Evolutionary conservation across 2,888 invertebrate genomes (phyloP).

Genomic region (Torymus auratus): DNA sequence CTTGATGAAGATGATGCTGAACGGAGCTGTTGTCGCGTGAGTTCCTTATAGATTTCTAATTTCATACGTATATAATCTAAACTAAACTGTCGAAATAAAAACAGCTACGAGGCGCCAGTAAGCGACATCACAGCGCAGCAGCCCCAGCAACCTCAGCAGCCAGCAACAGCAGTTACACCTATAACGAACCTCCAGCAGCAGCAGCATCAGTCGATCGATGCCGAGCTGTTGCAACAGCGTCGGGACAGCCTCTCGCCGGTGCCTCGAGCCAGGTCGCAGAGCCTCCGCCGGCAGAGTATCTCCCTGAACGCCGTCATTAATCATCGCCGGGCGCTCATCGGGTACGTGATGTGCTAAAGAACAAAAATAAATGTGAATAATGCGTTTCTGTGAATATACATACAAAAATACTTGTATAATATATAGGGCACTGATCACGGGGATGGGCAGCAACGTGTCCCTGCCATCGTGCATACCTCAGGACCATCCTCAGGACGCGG

Average conservation of each 20-base stretch:
- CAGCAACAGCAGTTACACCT: slow-evolving; percentile 24
- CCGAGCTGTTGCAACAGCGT: slow-evolving; percentile 58
- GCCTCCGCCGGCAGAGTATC: slow-evolving; percentile 70
- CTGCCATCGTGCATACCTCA: slow-evolving; percentile 70
- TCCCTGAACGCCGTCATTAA: slow-evolving; percentile 71
- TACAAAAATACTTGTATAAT: no score
- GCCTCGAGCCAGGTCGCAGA: slow-evolving; percentile 65
- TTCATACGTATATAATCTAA: no score
- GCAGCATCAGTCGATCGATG: slow-evolving; percentile 63
- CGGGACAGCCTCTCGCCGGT: slow-evolving; percentile 60
- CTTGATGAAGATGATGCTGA: no score
- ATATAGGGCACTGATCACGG: slow-evolving; percentile 68
- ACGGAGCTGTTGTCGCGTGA: no score
- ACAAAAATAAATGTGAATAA: no score
- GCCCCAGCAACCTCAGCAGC: background rate
- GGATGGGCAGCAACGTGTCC: slow-evolving; percentile 73
- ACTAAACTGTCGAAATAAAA: no score
- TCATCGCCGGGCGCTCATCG: slow-evolving; percentile 70
- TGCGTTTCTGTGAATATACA: no score
- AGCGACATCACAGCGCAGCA: no score
- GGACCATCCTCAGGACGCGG: slow-evolving; percentile 60
- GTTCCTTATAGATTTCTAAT: no score
- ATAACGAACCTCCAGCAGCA: slow-evolving; percentile 6
- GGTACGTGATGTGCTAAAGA: slow-evolving; percentile 58
- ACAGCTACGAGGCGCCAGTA: no score